Conservation (phyloP, 2,888 invertebrate species). For the Scaptodrosophila latifasciaeformis region DNA sequence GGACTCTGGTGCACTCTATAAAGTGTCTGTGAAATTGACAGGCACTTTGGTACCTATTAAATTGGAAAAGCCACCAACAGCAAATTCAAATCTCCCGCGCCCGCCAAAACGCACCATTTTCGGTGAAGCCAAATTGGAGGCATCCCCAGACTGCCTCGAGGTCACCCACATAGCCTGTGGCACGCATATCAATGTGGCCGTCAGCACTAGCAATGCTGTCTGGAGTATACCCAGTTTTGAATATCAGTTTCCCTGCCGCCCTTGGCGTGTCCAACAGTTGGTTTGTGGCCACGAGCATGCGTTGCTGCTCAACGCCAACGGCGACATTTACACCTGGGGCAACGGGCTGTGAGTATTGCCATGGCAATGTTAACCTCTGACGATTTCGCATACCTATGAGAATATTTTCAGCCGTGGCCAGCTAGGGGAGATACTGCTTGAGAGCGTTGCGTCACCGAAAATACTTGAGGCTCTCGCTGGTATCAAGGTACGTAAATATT, state of each 20-base stretch:
- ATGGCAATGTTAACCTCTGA: not conserved
- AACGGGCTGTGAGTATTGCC: constrained; percentile 82
- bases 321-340: constrained; percentile 88
- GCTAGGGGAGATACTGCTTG: constrained; percentile 83
- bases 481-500: constrained; percentile 76
- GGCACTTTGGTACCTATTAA: constrained; percentile 43
- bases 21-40: constrained; percentile 37
- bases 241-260: constrained; percentile 76
- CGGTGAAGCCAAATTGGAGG: constrained; percentile 39
- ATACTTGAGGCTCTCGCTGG: constrained; percentile 85
- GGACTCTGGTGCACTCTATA: constrained; percentile 62
- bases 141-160: constrained; percentile 4
- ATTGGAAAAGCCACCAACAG: constrained; percentile 44
- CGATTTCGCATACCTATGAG: not conserved
- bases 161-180: constrained; percentile 76
- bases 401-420: constrained; percentile 85
- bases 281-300: constrained; percentile 89
- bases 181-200: constrained; percentile 75
- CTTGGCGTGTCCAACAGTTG: constrained; percentile 79
- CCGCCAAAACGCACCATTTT: constrained; percentile 59
- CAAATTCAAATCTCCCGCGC: no score
- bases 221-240: constrained; percentile 80
- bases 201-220: constrained; percentile 76
- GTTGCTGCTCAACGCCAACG: constrained; percentile 81
- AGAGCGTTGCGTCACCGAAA: constrained; percentile 79